Evolutionary conservation across 2,888 invertebrate species (phyloP).

Genomic region (Hedychridium roseum): DNA sequence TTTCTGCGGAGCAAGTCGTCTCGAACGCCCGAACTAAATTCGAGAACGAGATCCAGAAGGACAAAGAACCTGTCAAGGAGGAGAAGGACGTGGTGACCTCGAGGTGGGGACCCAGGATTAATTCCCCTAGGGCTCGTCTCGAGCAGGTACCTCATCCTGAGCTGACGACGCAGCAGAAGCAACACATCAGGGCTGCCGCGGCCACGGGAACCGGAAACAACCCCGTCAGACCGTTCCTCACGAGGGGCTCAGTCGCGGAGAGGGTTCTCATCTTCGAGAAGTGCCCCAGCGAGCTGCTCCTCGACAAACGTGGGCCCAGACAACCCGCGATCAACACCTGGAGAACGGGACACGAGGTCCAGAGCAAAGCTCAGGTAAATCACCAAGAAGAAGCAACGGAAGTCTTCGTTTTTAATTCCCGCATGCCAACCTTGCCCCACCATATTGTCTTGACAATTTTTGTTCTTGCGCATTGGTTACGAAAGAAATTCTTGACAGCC

Average conservation of each 20-base stretch:
- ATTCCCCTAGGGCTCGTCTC: slow-evolving; percentile 51
- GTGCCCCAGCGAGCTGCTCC: slow-evolving; percentile 81
- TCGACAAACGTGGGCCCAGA: slow-evolving; percentile 72
- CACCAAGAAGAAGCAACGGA: too few relatives aligned
- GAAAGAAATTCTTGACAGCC: too few relatives aligned
- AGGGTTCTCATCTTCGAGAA: slow-evolving; percentile 90
- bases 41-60: slow-evolving; percentile 41
- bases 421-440: not conserved
- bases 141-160: slow-evolving; percentile 74
- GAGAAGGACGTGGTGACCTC: slow-evolving; percentile 49
- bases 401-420: not conserved
- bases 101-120: slow-evolving; percentile 63
- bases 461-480: too few relatives aligned
- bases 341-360: slow-evolving; percentile 62
- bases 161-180: slow-evolving; percentile 69
- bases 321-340: slow-evolving; percentile 66
- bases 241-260: slow-evolving; percentile 90
- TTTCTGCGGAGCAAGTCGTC: slow-evolving; percentile 36
- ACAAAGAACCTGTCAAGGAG: slow-evolving; percentile 39
- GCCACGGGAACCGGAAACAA: slow-evolving; percentile 66
- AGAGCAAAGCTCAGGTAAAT: slow-evolving; percentile 67
- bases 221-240: slow-evolving; percentile 85
- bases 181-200: slow-evolving; percentile 64
- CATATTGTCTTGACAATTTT: too few relatives aligned
- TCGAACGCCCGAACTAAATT: slow-evolving; percentile 51